Evolutionary conservation across 2,113 vertebrate species (phyloP).

Genomic region (Amazona guildingii): DNA sequence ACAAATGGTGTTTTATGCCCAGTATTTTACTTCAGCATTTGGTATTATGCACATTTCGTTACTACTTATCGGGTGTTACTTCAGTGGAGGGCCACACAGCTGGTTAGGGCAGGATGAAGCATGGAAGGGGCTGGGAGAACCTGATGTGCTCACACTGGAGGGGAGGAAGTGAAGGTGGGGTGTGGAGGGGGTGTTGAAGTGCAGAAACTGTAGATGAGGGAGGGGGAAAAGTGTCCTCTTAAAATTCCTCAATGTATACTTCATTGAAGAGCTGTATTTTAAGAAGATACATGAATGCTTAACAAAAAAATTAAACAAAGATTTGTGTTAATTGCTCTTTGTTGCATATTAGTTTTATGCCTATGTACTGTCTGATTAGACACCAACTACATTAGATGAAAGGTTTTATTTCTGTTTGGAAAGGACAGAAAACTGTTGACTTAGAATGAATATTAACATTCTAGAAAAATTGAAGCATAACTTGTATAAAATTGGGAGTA

Average conservation of each 20-base stretch:
- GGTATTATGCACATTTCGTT: background rate
- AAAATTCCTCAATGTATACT: background rate
- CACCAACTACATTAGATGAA: background rate
- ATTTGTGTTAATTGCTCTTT: background rate
- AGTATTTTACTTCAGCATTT: rapidly evolving
- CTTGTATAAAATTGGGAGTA: background rate
- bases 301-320: background rate
- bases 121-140: background rate
- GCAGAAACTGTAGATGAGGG: background rate
- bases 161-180: background rate
- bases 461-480: background rate
- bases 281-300: background rate
- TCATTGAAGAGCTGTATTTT: background rate
- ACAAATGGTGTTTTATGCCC: background rate
- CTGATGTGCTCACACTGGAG: background rate
- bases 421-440: background rate
- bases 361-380: background rate
- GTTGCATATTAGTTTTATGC: no score
- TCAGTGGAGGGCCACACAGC: background rate
- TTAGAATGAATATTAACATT: background rate
- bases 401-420: background rate
- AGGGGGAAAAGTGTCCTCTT: background rate
- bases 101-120: background rate
- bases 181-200: background rate
- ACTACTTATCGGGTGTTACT: background rate